These are phyloP conservation scores for Takifugu flavidus DNA, from an alignment of 2,113 vertebrate genomes.

Conservation along the genomic window DNA sequence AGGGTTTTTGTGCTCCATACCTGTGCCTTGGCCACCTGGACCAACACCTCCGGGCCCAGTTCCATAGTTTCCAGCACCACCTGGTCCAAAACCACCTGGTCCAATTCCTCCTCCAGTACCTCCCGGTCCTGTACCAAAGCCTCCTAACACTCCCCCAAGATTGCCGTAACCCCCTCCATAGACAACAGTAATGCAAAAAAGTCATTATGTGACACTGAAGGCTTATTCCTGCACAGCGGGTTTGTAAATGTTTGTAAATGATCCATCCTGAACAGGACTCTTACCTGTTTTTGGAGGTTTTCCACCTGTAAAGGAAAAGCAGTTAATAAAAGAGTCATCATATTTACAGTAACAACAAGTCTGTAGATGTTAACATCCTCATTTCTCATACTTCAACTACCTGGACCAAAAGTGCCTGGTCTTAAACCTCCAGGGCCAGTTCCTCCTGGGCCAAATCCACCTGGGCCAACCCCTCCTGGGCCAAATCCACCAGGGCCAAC, in stretches of 20 bases:
- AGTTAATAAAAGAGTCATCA: conserved; percentile 16
- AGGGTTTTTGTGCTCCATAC: not conserved
- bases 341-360: no score
- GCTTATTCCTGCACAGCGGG: not conserved
- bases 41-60: conserved; percentile 39
- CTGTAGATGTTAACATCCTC: not conserved
- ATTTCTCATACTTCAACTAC: conserved; percentile 14
- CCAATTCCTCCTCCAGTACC: conserved; percentile 37
- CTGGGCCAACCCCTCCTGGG: no score
- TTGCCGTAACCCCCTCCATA: conserved; percentile 38
- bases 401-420: conserved; percentile 36
- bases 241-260: not conserved
- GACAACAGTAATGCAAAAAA: not conserved
- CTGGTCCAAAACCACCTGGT: conserved; percentile 34
- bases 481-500: no score
- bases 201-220: not conserved
- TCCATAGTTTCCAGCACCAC: conserved; percentile 38
- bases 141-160: conserved; percentile 26
- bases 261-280: not conserved
- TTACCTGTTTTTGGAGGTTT: conserved; percentile 65
- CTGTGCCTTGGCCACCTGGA: conserved; percentile 34
- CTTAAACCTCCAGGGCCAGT: conserved; percentile 9
- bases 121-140: conserved; percentile 37
- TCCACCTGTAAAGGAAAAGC: conserved; percentile 30
- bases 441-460: no score